phyloP scores from a whole-genome alignment of 2,113 vertebrate genomes.

The Cottus gobio region DNA sequence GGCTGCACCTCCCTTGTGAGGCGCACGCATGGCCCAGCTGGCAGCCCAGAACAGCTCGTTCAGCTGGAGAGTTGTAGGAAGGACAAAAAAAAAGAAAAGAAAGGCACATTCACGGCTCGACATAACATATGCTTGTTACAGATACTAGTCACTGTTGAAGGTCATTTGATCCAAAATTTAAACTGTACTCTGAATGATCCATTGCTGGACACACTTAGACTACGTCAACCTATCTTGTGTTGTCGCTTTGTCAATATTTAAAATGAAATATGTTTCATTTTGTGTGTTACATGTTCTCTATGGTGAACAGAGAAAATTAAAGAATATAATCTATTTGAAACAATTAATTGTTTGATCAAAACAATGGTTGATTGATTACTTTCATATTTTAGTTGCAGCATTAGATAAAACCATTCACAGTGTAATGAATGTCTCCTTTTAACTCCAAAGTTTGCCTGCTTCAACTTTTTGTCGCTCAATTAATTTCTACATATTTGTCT shows the following conservation, averaged over 20 bases:
- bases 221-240: not conserved
- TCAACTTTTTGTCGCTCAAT: no score
- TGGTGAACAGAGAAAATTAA: not conserved
- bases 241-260: no score
- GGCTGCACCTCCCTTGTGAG: constrained; percentile 57
- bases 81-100: not conserved
- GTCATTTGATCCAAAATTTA: not conserved
- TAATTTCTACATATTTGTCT: not conserved
- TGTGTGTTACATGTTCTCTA: not conserved
- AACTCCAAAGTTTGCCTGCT: not conserved
- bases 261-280: no score
- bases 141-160: not conserved
- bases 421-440: not conserved
- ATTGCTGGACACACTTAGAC: not conserved
- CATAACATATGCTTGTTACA: not conserved
- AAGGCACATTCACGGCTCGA: constrained; percentile 16
- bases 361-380: not conserved
- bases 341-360: not conserved
- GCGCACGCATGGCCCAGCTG: constrained; percentile 70
- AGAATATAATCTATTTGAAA: not conserved
- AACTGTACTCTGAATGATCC: not conserved
- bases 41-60: constrained; percentile 65
- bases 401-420: not conserved
- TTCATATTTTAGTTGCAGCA: not conserved
- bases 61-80: constrained; percentile 48